Conservation (phyloP, 1,140 invertebrate species). For the Delia radicum region DNA sequence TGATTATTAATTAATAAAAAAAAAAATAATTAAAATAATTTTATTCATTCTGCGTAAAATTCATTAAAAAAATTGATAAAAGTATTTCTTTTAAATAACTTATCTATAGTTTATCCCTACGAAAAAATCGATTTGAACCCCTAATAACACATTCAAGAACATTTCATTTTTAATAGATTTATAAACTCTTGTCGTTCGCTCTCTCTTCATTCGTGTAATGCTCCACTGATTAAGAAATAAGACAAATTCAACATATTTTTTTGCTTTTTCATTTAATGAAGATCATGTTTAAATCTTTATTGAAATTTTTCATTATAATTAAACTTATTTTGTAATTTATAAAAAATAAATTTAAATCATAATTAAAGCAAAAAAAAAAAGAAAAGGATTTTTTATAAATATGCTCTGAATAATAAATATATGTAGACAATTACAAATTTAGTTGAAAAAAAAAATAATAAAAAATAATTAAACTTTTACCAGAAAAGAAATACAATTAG, state of each 20-base stretch:
- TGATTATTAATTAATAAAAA: not conserved
- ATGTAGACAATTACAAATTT: not conserved
- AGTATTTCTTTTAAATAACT: not conserved
- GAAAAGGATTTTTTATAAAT: not conserved
- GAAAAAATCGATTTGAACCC: no score
- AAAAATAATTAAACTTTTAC: not conserved
- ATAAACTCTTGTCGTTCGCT: not conserved
- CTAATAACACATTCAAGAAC: not conserved
- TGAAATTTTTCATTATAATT: conserved; percentile 2
- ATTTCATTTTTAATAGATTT: not conserved
- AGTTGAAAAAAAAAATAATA: not conserved
- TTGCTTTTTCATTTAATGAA: conserved; percentile 13
- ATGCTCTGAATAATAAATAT: not conserved
- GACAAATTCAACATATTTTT: conserved; percentile 1
- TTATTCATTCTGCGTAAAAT: no score
- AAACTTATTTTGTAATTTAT: conserved; percentile 1
- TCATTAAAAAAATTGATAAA: no score
- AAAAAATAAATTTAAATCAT: conserved; percentile 13
- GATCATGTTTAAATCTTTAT: conserved; percentile 18
- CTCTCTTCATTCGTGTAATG: not conserved
- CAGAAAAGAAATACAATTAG: not conserved
- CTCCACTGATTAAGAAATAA: not conserved
- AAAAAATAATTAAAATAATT: not conserved
- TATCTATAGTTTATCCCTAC: no score
- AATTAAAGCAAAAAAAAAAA: conserved; percentile 14